These are phyloP conservation scores for Teleogryllus oceanicus DNA, from an alignment of 2,888 invertebrate species.

Conservation along the genomic window DNA sequence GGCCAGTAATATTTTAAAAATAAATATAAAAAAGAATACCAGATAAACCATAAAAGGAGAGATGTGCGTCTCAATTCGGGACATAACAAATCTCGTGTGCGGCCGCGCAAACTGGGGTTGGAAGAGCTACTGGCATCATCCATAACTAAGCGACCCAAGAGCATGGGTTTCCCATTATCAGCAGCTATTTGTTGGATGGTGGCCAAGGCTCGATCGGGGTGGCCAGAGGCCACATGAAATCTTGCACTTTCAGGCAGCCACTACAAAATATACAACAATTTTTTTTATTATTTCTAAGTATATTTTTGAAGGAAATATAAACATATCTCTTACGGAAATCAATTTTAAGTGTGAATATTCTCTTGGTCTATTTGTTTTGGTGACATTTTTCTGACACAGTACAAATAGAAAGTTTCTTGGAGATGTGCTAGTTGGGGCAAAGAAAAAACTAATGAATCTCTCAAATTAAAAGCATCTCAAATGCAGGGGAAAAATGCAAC, in stretches of 20 bases:
- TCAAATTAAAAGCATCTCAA: too few relatives aligned
- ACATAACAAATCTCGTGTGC: conserved; percentile 68
- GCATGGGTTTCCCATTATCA: conserved; percentile 86
- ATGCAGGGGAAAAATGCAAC: too few relatives aligned
- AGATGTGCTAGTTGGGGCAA: too few relatives aligned
- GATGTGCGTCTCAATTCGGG: conserved; percentile 81
- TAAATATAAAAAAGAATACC: conserved; percentile 53
- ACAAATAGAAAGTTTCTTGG: too few relatives aligned
- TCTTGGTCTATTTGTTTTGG: too few relatives aligned
- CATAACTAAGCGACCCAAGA: conserved; percentile 77
- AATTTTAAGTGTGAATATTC: too few relatives aligned
- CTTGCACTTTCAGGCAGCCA: conserved; percentile 94
- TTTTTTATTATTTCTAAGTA: too few relatives aligned
- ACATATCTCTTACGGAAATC: too few relatives aligned
- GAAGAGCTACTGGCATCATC: conserved; percentile 55
- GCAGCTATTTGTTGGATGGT: conserved; percentile 79
- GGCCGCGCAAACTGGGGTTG: conserved; percentile 59
- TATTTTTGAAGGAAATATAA: too few relatives aligned
- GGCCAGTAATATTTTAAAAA: too few relatives aligned
- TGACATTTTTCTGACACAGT: too few relatives aligned
- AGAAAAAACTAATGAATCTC: too few relatives aligned
- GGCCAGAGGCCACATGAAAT: conserved; percentile 81
- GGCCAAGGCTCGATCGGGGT: conserved; percentile 77
- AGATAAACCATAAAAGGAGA: conserved; percentile 86
- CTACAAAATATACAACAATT: conserved; percentile 51